Percentiles rank a stretch among this genome's conserved stretches.
phyloP scores from a whole-genome alignment of 2,797 vertebrate species.

The Notolepis coatsorum region DNA sequence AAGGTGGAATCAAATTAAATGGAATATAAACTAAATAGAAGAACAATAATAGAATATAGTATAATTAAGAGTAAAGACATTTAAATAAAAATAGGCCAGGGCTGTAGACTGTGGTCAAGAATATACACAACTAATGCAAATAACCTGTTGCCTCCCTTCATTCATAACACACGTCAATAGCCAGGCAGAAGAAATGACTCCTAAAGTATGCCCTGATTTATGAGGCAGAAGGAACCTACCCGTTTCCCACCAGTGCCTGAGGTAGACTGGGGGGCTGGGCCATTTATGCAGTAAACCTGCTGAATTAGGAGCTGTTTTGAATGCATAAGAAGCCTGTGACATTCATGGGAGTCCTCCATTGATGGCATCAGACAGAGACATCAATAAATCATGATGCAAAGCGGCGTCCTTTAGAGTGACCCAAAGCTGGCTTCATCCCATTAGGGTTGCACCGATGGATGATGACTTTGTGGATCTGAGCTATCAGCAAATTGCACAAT shows the following conservation, averaged over 20 bases:
- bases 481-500: too few species aligned
- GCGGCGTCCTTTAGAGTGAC: slow-evolving; percentile 62
- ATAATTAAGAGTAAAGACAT: too few species aligned
- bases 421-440: slow-evolving; percentile 62
- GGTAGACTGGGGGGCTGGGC: slow-evolving; percentile 31
- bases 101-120: too few species aligned
- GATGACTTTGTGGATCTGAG: too few species aligned
- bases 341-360: slow-evolving; percentile 65
- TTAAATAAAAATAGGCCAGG: too few species aligned
- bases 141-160: slow-evolving; percentile 34
- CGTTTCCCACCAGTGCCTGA: slow-evolving; percentile 48
- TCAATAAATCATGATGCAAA: slow-evolving; percentile 76
- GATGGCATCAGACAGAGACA: slow-evolving; percentile 58
- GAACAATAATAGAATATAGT: slow-evolving; percentile 12
- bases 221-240: slow-evolving; percentile 51
- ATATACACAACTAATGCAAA: too few species aligned
- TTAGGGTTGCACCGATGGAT: neutral
- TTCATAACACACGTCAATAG: slow-evolving; percentile 41
- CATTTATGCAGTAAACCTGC: slow-evolving; percentile 70
- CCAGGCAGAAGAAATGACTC: slow-evolving; percentile 35
- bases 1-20: too few species aligned
- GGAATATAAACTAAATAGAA: too few species aligned
- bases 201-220: slow-evolving; percentile 57
- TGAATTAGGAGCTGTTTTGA: slow-evolving; percentile 64
- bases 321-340: slow-evolving; percentile 65